A percentile compares a stretch with the other conserved stretches of the same genome.
These are phyloP conservation scores for Lysiphlebus fabarum DNA, from an alignment of 1,140 invertebrate species.

Conservation along the genomic window DNA sequence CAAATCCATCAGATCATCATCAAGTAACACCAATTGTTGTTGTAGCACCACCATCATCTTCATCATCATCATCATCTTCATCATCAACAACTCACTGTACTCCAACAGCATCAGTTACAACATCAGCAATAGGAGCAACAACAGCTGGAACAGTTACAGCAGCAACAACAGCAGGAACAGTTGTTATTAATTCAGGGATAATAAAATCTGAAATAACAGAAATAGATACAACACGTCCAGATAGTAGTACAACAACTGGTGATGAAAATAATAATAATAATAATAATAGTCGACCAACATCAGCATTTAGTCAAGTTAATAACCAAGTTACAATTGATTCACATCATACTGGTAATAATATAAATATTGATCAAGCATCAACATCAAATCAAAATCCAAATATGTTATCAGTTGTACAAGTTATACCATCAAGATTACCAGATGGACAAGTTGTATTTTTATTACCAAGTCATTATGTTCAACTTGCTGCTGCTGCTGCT, in stretches of 20 bases:
- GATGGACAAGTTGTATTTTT: constrained; percentile 60
- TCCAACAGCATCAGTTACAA: background rate
- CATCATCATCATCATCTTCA: constrained; percentile 28
- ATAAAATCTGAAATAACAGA: constrained; percentile 51
- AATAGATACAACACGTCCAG: constrained; percentile 43
- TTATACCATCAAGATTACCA: constrained; percentile 56
- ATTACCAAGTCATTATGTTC: constrained; percentile 58
- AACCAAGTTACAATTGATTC: constrained; percentile 33
- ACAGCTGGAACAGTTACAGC: too few species aligned
- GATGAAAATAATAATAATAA: constrained; percentile 53
- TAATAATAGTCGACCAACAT: constrained; percentile 48
- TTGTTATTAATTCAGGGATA: constrained; percentile 34
- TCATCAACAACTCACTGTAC: constrained; percentile 44
- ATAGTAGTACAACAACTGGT: constrained; percentile 49
- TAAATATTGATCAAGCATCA: constrained; percentile 41
- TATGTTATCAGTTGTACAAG: constrained; percentile 53
- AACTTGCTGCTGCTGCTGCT: constrained; percentile 52
- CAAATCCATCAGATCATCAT: constrained; percentile 41
- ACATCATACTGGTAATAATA: constrained; percentile 30
- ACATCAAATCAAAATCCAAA: constrained; percentile 47
- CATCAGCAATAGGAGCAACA: too few species aligned
- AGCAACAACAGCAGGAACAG: background rate
- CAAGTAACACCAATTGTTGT: background rate
- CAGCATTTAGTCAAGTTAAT: constrained; percentile 47
- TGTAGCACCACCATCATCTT: too few species aligned